Conservation (phyloP, 2,113 vertebrate species). For the Riparia riparia region DNA sequence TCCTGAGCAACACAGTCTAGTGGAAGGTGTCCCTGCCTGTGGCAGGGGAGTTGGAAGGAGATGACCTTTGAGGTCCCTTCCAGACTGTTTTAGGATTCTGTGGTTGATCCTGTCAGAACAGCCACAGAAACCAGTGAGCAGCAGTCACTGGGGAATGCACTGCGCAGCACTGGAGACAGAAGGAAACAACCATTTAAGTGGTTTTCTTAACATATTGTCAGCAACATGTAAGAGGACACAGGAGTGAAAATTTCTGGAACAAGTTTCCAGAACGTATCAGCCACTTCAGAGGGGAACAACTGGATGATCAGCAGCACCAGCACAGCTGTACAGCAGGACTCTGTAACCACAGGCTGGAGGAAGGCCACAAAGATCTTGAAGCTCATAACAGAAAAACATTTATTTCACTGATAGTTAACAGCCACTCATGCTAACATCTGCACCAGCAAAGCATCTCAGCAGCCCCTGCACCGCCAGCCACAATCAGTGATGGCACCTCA, state of each 20-base stretch:
- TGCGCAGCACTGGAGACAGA: background rate
- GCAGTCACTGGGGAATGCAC: background rate
- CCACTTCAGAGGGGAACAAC: background rate
- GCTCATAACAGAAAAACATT: background rate
- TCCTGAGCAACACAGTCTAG: background rate
- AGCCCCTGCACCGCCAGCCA: background rate
- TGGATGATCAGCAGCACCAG: background rate
- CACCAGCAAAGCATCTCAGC: background rate
- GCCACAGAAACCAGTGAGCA: background rate
- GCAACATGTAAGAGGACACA: background rate
- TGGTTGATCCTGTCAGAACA: background rate
- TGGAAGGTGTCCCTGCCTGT: background rate
- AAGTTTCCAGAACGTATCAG: background rate
- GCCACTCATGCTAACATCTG: background rate
- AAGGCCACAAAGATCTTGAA: background rate
- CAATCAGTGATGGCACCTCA: accelerated
- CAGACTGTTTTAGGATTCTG: background rate
- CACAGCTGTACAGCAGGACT: background rate
- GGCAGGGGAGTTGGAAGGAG: background rate
- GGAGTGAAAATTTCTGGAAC: background rate
- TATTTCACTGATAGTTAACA: background rate
- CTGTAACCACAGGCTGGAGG: background rate
- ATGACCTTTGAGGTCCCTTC: background rate
- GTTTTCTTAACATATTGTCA: background rate
- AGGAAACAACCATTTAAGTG: background rate